Evolutionary conservation across 2,888 invertebrate genomes (phyloP).

Genomic region (Cantharis flavilabris): DNA sequence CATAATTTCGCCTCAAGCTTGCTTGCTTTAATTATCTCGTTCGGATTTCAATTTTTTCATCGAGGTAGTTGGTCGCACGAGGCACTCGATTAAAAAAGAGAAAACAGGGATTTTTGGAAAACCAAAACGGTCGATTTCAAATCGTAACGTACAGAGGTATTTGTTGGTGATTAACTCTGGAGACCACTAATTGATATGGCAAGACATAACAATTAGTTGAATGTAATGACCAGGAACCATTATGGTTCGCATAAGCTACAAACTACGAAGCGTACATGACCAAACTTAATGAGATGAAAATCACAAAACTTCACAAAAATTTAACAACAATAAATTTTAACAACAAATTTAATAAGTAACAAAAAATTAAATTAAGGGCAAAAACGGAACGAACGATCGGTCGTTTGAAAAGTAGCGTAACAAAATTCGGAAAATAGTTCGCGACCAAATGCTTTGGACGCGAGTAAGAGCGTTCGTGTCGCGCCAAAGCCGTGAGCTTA

Average conservation of each 20-base stretch:
- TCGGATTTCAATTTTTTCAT: neutral
- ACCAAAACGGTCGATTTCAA: neutral
- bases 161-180: slow-evolving; percentile 25
- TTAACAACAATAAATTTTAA: neutral
- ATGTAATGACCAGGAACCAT: slow-evolving; percentile 32
- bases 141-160: slow-evolving; percentile 16
- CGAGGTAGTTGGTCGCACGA: neutral
- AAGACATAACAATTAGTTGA: slow-evolving; percentile 36
- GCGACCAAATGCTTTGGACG: slow-evolving; percentile 19
- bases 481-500: slow-evolving; percentile 49
- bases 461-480: slow-evolving; percentile 34
- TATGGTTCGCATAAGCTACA: slow-evolving; percentile 18
- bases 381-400: neutral
- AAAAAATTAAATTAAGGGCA: neutral
- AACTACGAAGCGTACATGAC: slow-evolving; percentile 8
- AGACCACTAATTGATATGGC: slow-evolving; percentile 36
- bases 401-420: slow-evolving; percentile 10
- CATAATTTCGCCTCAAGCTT: neutral
- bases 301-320: slow-evolving; percentile 14
- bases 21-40: neutral
- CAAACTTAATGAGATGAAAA: slow-evolving; percentile 12
- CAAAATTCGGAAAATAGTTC: slow-evolving; percentile 20
- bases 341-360: neutral
- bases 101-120: neutral
- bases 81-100: neutral